phyloP scores from a whole-genome alignment of 2,888 invertebrate genomes.

The Ectemnius cavifrons region DNA sequence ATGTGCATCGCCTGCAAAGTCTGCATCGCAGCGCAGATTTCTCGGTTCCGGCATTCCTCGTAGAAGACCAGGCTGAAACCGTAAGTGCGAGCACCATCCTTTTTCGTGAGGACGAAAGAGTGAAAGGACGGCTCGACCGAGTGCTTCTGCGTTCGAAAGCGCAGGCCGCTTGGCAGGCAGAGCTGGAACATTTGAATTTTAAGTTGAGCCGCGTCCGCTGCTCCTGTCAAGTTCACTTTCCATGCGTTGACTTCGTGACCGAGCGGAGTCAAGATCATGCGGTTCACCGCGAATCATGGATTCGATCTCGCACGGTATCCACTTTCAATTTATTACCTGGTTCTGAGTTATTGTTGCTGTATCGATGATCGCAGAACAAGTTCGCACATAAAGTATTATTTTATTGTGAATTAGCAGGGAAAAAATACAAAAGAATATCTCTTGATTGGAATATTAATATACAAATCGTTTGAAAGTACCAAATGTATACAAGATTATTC shows the following conservation, averaged over 20 bases:
- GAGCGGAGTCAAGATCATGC: constrained; percentile 19
- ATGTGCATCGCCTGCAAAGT: constrained; percentile 96
- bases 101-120: constrained; percentile 97
- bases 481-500: no score
- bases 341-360: no score
- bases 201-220: constrained; percentile 26
- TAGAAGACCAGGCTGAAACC: constrained; percentile 97
- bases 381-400: no score
- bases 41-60: constrained; percentile 95
- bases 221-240: constrained; percentile 22
- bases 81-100: constrained; percentile 96
- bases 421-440: no score
- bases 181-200: constrained; percentile 81
- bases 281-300: no score
- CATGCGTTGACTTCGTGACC: constrained; percentile 2
- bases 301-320: no score
- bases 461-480: no score
- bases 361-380: no score
- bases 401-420: no score
- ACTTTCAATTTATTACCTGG: no score
- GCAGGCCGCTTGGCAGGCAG: constrained; percentile 95
- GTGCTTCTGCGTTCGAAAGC: constrained; percentile 97
- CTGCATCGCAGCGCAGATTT: constrained; percentile 97
- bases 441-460: no score
- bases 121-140: constrained; percentile 92